Percentiles rank a stretch among this genome's conserved stretches.
phyloP scores from a whole-genome alignment of 2,113 vertebrate genomes.

The Rhabdomys dilectus region DNA sequence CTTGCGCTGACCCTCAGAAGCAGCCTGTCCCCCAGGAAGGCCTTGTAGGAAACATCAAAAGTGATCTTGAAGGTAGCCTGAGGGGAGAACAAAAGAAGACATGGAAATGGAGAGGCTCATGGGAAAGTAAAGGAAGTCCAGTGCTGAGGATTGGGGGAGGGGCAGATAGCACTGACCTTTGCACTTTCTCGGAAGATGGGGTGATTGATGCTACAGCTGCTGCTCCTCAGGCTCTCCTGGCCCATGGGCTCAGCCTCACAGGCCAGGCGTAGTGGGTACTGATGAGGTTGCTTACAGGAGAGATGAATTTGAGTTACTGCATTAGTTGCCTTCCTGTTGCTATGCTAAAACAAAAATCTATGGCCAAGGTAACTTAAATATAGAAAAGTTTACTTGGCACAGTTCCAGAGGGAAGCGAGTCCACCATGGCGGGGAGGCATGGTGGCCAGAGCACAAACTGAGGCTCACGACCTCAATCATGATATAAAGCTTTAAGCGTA shows the following conservation, averaged over 20 bases:
- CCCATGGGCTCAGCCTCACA: not conserved
- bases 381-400: not conserved
- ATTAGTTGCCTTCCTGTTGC: not conserved
- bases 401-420: not conserved
- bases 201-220: conserved; percentile 86
- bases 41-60: conserved; percentile 77
- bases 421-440: not conserved
- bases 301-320: not conserved
- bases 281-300: conserved; percentile 22
- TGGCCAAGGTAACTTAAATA: not conserved
- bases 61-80: conserved; percentile 78
- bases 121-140: not conserved
- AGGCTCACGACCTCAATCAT: not conserved
- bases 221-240: conserved; percentile 59
- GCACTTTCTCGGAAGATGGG: conserved; percentile 87
- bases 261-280: conserved; percentile 2
- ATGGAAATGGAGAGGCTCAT: not conserved
- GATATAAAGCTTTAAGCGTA: not conserved
- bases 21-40: conserved; percentile 69
- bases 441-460: not conserved
- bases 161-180: conserved; percentile 77
- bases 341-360: not conserved
- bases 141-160: not conserved
- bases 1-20: conserved; percentile 60
- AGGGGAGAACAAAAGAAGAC: not conserved